phyloP scores from a whole-genome alignment of 2,888 invertebrate genomes.

The Pantelozetes paolii region DNA sequence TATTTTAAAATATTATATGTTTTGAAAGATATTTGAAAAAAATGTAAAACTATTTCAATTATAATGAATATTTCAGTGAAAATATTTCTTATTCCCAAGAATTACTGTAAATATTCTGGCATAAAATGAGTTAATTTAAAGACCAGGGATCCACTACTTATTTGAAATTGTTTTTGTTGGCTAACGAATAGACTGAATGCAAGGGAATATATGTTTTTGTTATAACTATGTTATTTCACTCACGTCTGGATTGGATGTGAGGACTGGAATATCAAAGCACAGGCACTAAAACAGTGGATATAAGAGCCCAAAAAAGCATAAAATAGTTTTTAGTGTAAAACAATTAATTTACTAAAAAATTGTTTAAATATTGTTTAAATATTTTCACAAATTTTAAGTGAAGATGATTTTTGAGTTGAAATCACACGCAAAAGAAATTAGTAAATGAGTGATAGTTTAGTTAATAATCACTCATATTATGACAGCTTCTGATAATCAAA shows the following conservation, averaged over 20 bases:
- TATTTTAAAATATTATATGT: neutral
- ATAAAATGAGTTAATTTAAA: neutral
- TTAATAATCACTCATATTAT: neutral
- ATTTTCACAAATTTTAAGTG: neutral
- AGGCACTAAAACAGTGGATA: conserved; percentile 6
- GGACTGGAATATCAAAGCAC: conserved; percentile 1
- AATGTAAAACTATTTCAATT: neutral
- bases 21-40: no score
- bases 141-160: neutral
- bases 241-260: neutral
- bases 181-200: neutral
- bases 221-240: neutral
- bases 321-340: neutral
- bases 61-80: neutral
- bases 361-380: neutral
- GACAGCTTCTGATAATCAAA: neutral
- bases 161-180: neutral
- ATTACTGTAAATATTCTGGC: neutral
- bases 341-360: neutral
- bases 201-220: conserved; percentile 5
- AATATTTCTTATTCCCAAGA: neutral
- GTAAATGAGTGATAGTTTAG: no score
- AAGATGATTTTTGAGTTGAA: no score
- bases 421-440: no score
- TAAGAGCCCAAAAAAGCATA: conserved; percentile 12